Evolutionary conservation across 2,888 invertebrate genomes (phyloP).

Genomic region (Mesoligia furuncula): DNA sequence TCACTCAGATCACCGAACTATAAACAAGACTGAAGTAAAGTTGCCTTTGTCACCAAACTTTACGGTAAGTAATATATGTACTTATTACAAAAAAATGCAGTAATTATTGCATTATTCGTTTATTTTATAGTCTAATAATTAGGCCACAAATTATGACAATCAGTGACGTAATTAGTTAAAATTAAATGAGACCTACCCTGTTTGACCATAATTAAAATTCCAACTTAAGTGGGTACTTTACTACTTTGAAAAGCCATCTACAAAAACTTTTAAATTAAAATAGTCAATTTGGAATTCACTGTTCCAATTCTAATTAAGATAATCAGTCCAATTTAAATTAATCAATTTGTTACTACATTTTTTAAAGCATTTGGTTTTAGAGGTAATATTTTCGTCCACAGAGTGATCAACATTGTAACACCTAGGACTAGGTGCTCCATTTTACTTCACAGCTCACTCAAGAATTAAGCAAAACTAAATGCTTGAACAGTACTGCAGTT

Average conservation of each 20-base stretch:
- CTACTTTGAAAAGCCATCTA: neutral
- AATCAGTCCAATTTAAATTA: neutral
- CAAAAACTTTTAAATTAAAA: slow-evolving; percentile 16
- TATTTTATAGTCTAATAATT: neutral
- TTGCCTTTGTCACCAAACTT: neutral
- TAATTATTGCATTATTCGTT: neutral
- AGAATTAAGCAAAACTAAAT: slow-evolving; percentile 53
- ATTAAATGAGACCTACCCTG: neutral
- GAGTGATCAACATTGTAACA: slow-evolving; percentile 20
- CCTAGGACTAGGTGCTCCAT: neutral
- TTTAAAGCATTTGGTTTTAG: neutral
- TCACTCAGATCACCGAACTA: neutral
- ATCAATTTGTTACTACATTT: neutral
- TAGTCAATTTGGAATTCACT: neutral
- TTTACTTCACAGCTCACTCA: slow-evolving; percentile 49
- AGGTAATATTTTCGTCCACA: neutral
- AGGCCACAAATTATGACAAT: neutral
- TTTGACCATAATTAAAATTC: neutral
- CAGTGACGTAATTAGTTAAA: neutral
- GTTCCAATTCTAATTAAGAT: neutral
- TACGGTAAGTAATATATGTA: neutral
- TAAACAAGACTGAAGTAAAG: neutral
- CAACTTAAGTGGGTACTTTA: neutral
- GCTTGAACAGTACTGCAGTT: slow-evolving; percentile 57
- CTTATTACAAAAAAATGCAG: no score